These are phyloP conservation scores for Eupithecia pulchellata DNA, from an alignment of 2,888 invertebrate species.

Conservation along the genomic window DNA sequence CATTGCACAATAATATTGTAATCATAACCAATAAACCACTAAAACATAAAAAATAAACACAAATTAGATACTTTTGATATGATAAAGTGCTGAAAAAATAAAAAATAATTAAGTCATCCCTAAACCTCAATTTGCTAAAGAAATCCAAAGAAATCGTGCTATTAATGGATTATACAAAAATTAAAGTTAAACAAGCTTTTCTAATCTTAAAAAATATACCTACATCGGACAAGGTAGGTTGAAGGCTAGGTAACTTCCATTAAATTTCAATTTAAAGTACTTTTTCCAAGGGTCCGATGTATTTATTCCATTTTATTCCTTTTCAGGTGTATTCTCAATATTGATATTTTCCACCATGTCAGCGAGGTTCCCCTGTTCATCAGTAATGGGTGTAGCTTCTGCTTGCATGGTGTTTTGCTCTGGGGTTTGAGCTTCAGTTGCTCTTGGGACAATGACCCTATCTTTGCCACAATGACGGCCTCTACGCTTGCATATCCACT, in stretches of 20 bases:
- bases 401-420: slow-evolving; percentile 27
- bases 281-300: slow-evolving; percentile 17
- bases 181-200: neutral
- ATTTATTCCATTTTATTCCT: slow-evolving; percentile 30
- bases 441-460: slow-evolving; percentile 21
- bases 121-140: neutral
- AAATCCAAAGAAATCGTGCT: neutral
- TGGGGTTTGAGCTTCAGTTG: slow-evolving; percentile 31
- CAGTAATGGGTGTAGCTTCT: slow-evolving; percentile 17
- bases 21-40: slow-evolving; percentile 25
- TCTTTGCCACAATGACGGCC: slow-evolving; percentile 35
- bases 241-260: slow-evolving; percentile 9
- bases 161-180: neutral
- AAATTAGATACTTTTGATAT: slow-evolving; percentile 22
- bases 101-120: neutral
- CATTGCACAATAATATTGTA: slow-evolving; percentile 18
- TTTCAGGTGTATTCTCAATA: slow-evolving; percentile 31
- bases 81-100: slow-evolving; percentile 5
- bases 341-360: slow-evolving; percentile 50
- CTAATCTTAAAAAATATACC: slow-evolving; percentile 12
- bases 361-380: slow-evolving; percentile 46
- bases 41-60: slow-evolving; percentile 37
- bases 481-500: slow-evolving; percentile 29
- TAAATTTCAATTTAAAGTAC: neutral
- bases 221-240: slow-evolving; percentile 30